Percentiles rank a stretch among this genome's conserved stretches.
phyloP scores from a whole-genome alignment of 1,140 invertebrate genomes.

The Fragariocoptes setiger region DNA sequence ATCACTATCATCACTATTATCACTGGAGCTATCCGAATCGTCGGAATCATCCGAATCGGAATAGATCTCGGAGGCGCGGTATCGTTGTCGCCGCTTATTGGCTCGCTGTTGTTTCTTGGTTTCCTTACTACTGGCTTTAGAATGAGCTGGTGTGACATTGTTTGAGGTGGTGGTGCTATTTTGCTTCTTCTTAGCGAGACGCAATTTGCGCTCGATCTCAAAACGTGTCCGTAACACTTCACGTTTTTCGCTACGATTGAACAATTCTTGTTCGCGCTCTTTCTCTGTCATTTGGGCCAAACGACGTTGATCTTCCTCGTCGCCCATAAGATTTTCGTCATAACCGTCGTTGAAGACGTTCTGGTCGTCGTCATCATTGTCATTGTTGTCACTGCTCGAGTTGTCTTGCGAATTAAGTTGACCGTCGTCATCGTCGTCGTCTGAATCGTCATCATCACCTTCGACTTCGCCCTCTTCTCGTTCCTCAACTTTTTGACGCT shows the following conservation, averaged over 20 bases:
- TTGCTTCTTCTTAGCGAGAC: constrained; percentile 44
- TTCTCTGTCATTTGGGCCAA: constrained; percentile 78
- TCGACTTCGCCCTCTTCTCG: neutral
- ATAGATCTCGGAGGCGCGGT: neutral
- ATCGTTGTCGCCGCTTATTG: constrained; percentile 26
- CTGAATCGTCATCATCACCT: constrained; percentile 1
- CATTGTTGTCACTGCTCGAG: neutral
- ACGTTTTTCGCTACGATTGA: constrained; percentile 68
- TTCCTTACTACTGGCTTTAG: constrained; percentile 20
- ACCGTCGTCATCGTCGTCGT: constrained; percentile 7
- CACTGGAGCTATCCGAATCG: no score
- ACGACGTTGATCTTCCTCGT: constrained; percentile 62
- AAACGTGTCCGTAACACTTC: constrained; percentile 75
- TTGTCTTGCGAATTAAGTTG: neutral
- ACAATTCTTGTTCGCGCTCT: constrained; percentile 83
- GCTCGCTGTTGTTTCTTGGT: constrained; percentile 26
- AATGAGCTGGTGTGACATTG: constrained; percentile 14
- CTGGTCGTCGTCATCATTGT: constrained; percentile 3
- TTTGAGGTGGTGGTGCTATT: constrained; percentile 21
- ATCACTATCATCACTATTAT: constrained; percentile 30
- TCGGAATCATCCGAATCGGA: neutral
- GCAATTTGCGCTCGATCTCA: constrained; percentile 79
- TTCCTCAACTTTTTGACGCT: neutral
- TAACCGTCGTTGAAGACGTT: constrained; percentile 49
- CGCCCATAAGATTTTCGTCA: constrained; percentile 85